phyloP scores from a whole-genome alignment of 1,140 invertebrate genomes.

The Magallana gigas region DNA sequence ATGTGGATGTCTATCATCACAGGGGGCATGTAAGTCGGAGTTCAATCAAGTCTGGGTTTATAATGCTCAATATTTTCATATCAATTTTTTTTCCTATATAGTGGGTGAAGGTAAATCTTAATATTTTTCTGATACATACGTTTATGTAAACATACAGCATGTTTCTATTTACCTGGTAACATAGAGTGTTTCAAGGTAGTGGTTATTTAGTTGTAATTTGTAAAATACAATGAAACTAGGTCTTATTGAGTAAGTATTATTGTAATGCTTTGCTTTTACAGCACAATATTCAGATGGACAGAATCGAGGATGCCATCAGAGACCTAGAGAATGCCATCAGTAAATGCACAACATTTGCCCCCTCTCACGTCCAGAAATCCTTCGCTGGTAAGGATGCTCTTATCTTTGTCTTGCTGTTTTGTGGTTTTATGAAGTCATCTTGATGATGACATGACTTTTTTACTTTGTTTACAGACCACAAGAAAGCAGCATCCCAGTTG shows the following conservation, averaged over 20 bases:
- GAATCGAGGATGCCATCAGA: slow-evolving; percentile 87
- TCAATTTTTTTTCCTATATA: no score
- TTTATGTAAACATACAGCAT: no score
- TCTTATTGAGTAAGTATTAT: background rate
- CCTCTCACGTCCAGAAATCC: slow-evolving; percentile 90
- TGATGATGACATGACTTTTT: background rate
- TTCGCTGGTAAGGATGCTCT: slow-evolving; percentile 71
- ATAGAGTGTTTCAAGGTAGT: no score
- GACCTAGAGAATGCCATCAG: slow-evolving; percentile 92
- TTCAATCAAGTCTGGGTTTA: no score
- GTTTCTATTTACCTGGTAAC: no score
- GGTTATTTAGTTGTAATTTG: no score
- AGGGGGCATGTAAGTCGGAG: slow-evolving; percentile 83
- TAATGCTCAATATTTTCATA: no score
- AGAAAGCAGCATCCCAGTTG: slow-evolving; percentile 65
- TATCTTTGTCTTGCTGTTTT: background rate
- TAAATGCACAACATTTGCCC: slow-evolving; percentile 89
- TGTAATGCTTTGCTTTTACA: slow-evolving; percentile 78
- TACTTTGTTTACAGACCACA: slow-evolving; percentile 58
- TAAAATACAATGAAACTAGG: no score
- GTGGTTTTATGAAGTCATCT: background rate
- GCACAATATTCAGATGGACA: slow-evolving; percentile 90
- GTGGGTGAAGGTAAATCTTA: no score
- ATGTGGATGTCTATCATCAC: slow-evolving; percentile 92
- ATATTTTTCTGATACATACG: no score